phyloP scores from a whole-genome alignment of 2,888 invertebrate genomes.

The Eupeodes latifasciatus region DNA sequence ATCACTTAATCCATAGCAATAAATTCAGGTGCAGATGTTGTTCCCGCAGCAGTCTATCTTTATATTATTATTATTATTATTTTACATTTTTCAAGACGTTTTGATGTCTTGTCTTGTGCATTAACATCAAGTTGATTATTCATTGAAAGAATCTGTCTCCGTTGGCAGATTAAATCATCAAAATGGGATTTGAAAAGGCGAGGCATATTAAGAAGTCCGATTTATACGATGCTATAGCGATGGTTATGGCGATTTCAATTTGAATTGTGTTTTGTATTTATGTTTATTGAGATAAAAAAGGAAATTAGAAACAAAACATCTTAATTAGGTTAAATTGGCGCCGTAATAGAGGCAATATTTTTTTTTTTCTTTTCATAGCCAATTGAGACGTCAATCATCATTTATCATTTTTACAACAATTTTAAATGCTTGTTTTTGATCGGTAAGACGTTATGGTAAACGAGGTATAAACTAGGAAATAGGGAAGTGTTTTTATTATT shows the following conservation, averaged over 20 bases:
- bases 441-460: background rate
- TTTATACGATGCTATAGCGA: slow-evolving; percentile 11
- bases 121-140: slow-evolving; percentile 47
- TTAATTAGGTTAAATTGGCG: slow-evolving; percentile 75
- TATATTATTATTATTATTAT: background rate
- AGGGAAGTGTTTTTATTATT: background rate
- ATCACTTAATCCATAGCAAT: slow-evolving; percentile 68
- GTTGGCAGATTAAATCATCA: slow-evolving; percentile 67
- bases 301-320: slow-evolving; percentile 45
- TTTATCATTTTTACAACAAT: slow-evolving; percentile 34
- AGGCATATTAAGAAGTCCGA: slow-evolving; percentile 2
- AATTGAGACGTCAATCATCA: slow-evolving; percentile 72
- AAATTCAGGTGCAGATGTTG: slow-evolving; percentile 64
- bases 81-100: slow-evolving; percentile 20
- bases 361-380: slow-evolving; percentile 39
- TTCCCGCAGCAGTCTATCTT: background rate
- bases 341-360: slow-evolving; percentile 56
- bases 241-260: slow-evolving; percentile 15
- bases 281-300: slow-evolving; percentile 5
- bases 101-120: background rate
- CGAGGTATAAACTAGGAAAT: background rate
- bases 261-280: slow-evolving; percentile 36
- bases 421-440: background rate
- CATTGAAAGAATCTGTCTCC: slow-evolving; percentile 59
- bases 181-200: slow-evolving; percentile 16